Evolutionary conservation across 2,113 vertebrate genomes (phyloP), one percentile per base, ranked within the genome.

Genomic region (Vidua macroura): DNA sequence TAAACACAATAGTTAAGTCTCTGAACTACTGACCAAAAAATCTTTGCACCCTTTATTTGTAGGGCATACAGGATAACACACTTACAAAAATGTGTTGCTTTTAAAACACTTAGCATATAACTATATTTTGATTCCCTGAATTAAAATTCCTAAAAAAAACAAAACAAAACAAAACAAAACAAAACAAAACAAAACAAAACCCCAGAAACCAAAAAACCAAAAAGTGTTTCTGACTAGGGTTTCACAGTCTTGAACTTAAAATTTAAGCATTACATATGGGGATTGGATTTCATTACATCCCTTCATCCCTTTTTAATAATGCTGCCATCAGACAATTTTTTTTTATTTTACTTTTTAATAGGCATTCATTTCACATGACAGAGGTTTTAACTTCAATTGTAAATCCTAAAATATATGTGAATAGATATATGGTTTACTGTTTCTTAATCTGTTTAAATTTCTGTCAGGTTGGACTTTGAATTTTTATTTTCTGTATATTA

Each of bases 281-380:
- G 13, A 66, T 30, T 49, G 17, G 3, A 39, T 52, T 93, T 83
- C 3, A 13, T 43, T 2, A 23, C 25, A 30, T 20, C 3, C 25
- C 8, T 55, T 66, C 7, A 7, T 58, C 11, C 7, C 3, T 63
- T 81, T 46, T 43, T 59, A 60, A 64, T 58, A 27, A 35, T 30
- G 3, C 19, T 1, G 1, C 15, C 43, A n/a, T 66, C 28, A 22
- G 14, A 17, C 1, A 17, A 0, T 41, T 44, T 35, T 44, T 35
- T 35, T 68, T 53, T 73, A 23, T 9, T 60, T 41, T 74, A 39
- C 6, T 77, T 52, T 67, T 74, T 43, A 46, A 35, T 25, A 77
- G 15, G 27, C 0, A 2, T 28, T 15, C 1, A 55, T 74, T 85
- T 82, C 10, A 43, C 16, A 44, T 25, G 25, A 46, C 17, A 41